Evolutionary conservation across 2,888 invertebrate species (phyloP).

Genomic region (Osedax frankpressi): DNA sequence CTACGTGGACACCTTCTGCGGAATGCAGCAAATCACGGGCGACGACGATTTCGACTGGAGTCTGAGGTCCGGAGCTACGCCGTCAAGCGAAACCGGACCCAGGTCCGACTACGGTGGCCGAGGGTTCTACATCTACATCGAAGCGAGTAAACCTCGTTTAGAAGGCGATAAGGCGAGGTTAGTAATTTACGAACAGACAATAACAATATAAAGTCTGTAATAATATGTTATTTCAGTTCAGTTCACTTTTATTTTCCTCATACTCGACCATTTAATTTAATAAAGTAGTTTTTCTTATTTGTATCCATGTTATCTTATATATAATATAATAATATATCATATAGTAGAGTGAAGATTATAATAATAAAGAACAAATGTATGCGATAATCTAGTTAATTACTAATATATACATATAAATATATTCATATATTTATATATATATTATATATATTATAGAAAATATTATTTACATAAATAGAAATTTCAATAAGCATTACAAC

Average conservation of each 20-base stretch:
- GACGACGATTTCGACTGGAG: not conserved
- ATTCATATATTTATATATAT: not conserved
- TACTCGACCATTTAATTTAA: too few relatives aligned
- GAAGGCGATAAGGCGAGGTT: not conserved
- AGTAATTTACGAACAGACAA: too few relatives aligned
- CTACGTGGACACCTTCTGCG: not conserved
- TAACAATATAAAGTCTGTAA: too few relatives aligned
- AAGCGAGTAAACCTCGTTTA: not conserved
- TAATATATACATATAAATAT: not conserved
- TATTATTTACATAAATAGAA: not conserved
- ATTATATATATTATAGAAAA: not conserved
- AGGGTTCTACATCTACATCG: not conserved
- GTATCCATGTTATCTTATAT: too few relatives aligned
- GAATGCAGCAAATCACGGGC: not conserved
- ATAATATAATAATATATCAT: too few relatives aligned
- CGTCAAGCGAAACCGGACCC: not conserved
- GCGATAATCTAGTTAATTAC: too few relatives aligned
- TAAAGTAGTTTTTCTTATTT: too few relatives aligned
- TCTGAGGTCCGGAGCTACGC: not conserved
- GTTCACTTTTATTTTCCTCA: too few relatives aligned
- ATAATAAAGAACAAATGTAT: too few relatives aligned
- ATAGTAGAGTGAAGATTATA: too few relatives aligned
- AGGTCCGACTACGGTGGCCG: not conserved
- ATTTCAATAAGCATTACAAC: not conserved
- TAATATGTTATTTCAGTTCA: too few relatives aligned